Conservation (phyloP, 2,888 invertebrate species). For the Byasa hedistus region DNA sequence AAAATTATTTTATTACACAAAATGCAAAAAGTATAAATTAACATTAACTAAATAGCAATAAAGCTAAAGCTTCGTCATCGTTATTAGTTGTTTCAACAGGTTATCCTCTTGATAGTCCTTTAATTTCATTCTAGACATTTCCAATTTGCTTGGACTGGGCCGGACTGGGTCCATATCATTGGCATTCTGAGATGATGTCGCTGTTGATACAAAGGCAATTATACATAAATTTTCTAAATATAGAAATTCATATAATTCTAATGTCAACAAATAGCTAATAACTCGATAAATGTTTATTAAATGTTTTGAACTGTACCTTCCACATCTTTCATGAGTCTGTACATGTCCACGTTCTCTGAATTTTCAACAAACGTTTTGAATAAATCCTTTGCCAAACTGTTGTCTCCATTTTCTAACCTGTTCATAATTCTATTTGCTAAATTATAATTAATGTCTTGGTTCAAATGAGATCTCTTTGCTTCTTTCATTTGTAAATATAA, state of each 20-base stretch:
- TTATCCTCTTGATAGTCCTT: constrained; percentile 42
- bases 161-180: not conserved
- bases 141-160: not conserved
- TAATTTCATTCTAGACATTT: constrained; percentile 13
- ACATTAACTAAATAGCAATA: not conserved
- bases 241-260: not conserved
- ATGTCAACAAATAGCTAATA: not conserved
- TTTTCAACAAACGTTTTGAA: constrained; percentile 53
- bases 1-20: constrained; percentile 14
- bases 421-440: constrained; percentile 56
- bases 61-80: constrained; percentile 39
- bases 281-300: not conserved
- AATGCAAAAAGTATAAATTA: constrained; percentile 31
- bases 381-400: constrained; percentile 56
- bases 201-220: not conserved
- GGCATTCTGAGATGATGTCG: not conserved
- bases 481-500: constrained; percentile 54
- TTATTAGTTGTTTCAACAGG: constrained; percentile 52
- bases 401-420: constrained; percentile 55
- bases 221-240: not conserved
- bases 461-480: constrained; percentile 37
- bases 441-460: constrained; percentile 50
- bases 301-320: constrained; percentile 21
- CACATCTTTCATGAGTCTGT: not conserved
- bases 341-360: constrained; percentile 34